A percentile compares a stretch with the other conserved stretches of the same genome.
phyloP scores from a whole-genome alignment of 2,888 invertebrate genomes.

The Phania funesta region DNA sequence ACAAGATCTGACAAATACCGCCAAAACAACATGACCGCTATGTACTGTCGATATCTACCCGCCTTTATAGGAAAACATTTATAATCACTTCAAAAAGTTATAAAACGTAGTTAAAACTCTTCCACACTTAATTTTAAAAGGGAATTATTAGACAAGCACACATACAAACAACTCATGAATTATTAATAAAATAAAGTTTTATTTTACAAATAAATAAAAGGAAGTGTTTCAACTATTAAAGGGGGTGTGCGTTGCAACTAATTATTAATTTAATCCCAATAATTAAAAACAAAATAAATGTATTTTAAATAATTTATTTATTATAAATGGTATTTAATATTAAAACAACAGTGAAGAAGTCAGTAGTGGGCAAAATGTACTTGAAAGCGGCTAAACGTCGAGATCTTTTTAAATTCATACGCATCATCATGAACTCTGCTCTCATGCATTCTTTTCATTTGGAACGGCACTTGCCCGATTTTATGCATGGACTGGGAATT shows the following conservation, averaged over 20 bases:
- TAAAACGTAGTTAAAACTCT: not conserved
- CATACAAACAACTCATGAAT: not conserved
- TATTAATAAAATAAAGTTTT: slow-evolving; percentile 32
- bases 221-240: slow-evolving; percentile 25
- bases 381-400: slow-evolving; percentile 56
- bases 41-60: no score
- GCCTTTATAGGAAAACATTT: no score
- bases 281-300: not conserved
- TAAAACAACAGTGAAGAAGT: not conserved
- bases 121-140: slow-evolving; percentile 2
- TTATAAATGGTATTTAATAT: no score
- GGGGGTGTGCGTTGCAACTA: slow-evolving; percentile 26
- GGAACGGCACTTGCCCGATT: slow-evolving; percentile 12
- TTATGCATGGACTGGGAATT: not conserved
- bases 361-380: not conserved
- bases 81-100: slow-evolving; percentile 29
- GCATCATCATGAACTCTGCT: slow-evolving; percentile 70
- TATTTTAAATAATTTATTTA: not conserved
- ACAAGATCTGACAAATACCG: no score
- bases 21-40: no score
- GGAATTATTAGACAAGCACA: not conserved
- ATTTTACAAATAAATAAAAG: slow-evolving; percentile 46
- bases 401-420: slow-evolving; percentile 72
- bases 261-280: not conserved
- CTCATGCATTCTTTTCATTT: slow-evolving; percentile 70